Percentiles rank a stretch among this genome's conserved stretches.
Evolutionary conservation across 2,888 invertebrate species (phyloP).

Genomic region (Sphaerophoria taeniata): DNA sequence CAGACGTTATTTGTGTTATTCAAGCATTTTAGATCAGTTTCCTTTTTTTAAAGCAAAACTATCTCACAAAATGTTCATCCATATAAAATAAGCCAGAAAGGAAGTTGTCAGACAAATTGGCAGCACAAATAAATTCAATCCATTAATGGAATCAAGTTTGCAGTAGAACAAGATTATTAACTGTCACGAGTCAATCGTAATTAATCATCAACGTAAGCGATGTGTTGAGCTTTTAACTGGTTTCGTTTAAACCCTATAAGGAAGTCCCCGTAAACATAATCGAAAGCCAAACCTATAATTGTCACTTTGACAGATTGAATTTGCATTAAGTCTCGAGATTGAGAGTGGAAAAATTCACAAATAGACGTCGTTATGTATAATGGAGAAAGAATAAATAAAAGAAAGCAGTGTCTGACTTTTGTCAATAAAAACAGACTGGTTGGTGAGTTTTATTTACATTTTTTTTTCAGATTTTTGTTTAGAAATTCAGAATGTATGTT

Average conservation of each 20-base stretch:
- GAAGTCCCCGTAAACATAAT: too few relatives aligned
- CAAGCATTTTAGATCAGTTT: neutral
- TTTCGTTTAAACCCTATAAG: neutral
- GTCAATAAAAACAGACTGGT: too few relatives aligned
- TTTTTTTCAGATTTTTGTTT: neutral
- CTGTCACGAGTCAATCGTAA: neutral
- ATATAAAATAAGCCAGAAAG: neutral
- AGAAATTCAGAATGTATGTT: neutral
- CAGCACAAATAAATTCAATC: neutral
- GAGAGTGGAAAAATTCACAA: neutral
- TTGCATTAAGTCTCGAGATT: neutral
- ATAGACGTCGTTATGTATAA: neutral
- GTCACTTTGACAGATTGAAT: neutral
- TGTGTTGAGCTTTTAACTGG: neutral
- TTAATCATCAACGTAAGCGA: conserved; percentile 17
- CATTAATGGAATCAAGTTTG: conserved; percentile 9
- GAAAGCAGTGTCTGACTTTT: neutral
- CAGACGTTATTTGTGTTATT: conserved; percentile 9
- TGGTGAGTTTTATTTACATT: too few relatives aligned
- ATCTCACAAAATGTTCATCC: neutral
- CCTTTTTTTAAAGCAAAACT: neutral
- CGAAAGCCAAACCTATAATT: neutral
- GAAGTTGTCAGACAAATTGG: conserved; percentile 3
- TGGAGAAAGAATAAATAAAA: conserved; percentile 10
- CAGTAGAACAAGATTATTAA: neutral